Evolutionary conservation across 2,113 vertebrate genomes (phyloP), one percentile per base, ranked within the genome.

Genomic region (Pseudorasbora parva): DNA sequence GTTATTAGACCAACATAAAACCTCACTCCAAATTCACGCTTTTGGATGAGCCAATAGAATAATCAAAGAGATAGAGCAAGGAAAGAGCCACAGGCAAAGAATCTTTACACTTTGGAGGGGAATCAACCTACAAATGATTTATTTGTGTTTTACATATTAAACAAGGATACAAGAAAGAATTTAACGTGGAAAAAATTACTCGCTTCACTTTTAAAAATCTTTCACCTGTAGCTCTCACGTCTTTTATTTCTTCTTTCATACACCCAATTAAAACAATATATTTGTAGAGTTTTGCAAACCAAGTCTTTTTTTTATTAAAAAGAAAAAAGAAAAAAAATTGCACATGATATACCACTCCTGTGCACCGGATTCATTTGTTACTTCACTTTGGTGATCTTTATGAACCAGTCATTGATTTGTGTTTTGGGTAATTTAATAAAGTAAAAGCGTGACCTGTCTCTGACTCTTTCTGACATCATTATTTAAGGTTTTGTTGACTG

Each of bases 211-310:
- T 79, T 83, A 77, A 64, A 33, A 17, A 45, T 17, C 12, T 33
- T 45, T 66, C 3, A 49, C 62, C 43, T 85, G 25, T 23, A 78
- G 30, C 30, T 33, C 33, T 78, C 60, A 1, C n/a, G 59, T 10
- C 73, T 37, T 68, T 60, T 71, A 8, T 41, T 72, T 75, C 64
- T 78, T 72, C 71, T 90, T 90, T 92, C 76, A 88, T 86, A 82
- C 86, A 54, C 72, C 19, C 51, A 76, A 56, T 5, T 30, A 30
- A 60, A 82, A 54, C 7, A 77, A 64, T n/a, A 56, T 85, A 68
- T 89, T 86, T 92, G 91, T 93, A 92, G 88, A 84, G 87, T 93
- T 90, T 64, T 94, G 92, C 91, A 93, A 84, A 93, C 90, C n/a
- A 92, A 81, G 84, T 64, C 64, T 86, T 91, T 93, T 94, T 92